Evolutionary conservation across 1,140 invertebrate genomes (phyloP).

Genomic region (Drosophila kanapiae): DNA sequence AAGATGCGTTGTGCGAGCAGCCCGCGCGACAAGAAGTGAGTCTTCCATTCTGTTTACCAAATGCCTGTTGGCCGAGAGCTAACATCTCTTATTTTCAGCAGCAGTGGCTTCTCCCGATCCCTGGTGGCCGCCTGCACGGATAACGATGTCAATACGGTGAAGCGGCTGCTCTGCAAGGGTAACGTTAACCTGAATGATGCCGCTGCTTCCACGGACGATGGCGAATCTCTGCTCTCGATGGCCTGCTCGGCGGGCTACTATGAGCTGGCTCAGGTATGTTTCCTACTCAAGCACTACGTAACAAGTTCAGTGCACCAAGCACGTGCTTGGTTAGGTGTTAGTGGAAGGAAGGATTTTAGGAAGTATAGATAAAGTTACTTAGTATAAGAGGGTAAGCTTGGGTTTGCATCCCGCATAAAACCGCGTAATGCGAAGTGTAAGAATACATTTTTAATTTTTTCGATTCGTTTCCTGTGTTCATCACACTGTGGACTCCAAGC

Average conservation of each 20-base stretch:
- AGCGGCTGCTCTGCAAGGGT: slow-evolving; percentile 95
- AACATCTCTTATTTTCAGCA: slow-evolving; percentile 39
- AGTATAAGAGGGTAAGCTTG: too few relatives aligned
- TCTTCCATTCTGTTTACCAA: background rate
- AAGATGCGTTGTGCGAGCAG: slow-evolving; percentile 95
- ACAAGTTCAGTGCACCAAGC: too few relatives aligned
- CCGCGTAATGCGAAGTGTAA: too few relatives aligned
- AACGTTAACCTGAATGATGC: slow-evolving; percentile 94
- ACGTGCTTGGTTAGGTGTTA: too few relatives aligned
- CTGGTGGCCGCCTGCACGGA: slow-evolving; percentile 91
- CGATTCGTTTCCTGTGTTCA: too few relatives aligned
- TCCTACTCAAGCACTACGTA: background rate
- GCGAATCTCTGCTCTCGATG: slow-evolving; percentile 95
- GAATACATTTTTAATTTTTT: too few relatives aligned
- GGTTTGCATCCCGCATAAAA: too few relatives aligned
- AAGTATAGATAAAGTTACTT: background rate
- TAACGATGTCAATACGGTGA: slow-evolving; percentile 95
- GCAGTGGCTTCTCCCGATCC: slow-evolving; percentile 81
- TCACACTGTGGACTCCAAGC: too few relatives aligned
- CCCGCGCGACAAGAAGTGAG: slow-evolving; percentile 86
- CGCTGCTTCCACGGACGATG: slow-evolving; percentile 95
- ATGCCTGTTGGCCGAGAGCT: background rate
- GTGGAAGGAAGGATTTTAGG: too few relatives aligned
- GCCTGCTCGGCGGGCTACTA: slow-evolving; percentile 97
- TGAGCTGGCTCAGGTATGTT: slow-evolving; percentile 93